Percentiles rank a stretch among this genome's conserved stretches.
Evolutionary conservation across 2,113 vertebrate genomes (phyloP).

Genomic region (Holacanthus passer): DNA sequence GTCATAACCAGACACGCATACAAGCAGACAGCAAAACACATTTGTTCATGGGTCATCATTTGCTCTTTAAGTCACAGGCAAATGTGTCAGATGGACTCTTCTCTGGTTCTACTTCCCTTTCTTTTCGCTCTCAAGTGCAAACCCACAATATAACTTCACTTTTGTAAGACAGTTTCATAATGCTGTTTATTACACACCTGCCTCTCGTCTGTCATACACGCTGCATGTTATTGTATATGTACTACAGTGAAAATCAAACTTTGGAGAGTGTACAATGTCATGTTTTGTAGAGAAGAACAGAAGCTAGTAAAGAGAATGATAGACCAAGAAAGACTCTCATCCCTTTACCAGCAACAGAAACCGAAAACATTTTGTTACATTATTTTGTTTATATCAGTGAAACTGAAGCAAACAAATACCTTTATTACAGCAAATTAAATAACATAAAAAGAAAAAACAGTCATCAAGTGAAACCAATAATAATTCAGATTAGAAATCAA

Average conservation of each 20-base stretch:
- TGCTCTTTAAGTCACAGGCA: conserved; percentile 19
- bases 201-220: background rate
- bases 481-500: background rate
- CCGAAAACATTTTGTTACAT: background rate
- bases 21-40: background rate
- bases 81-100: conserved; percentile 9
- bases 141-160: conserved; percentile 38
- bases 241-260: background rate
- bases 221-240: background rate
- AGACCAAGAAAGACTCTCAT: background rate
- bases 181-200: conserved; percentile 7
- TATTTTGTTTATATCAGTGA: background rate
- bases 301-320: background rate
- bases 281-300: background rate
- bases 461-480: background rate
- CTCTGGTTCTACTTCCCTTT: conserved; percentile 64
- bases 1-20: conserved; percentile 42
- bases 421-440: background rate
- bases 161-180: conserved; percentile 22
- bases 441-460: background rate
- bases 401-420: background rate
- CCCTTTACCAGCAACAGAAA: too few species aligned
- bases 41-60: background rate
- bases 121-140: conserved; percentile 20
- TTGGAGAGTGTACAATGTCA: background rate